phyloP scores from a whole-genome alignment of 2,797 vertebrate genomes.

The Psittacula echo region DNA sequence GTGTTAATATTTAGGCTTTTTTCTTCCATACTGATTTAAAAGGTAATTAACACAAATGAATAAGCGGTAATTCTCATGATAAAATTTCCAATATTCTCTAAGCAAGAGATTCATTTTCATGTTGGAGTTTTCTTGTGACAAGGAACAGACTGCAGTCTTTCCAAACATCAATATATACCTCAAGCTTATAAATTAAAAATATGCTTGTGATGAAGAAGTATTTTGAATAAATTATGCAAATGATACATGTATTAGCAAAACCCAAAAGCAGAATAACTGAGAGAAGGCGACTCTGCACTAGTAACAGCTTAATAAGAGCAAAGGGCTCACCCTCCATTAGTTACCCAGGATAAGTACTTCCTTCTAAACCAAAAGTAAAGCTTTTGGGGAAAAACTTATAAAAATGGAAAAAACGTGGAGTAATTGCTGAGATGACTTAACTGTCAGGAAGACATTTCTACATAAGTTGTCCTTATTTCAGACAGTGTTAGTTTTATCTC shows the following conservation, averaged over 20 bases:
- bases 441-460: neutral
- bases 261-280: neutral
- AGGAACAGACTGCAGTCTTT: neutral
- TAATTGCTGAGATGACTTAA: neutral
- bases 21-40: neutral
- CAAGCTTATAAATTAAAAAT: neutral
- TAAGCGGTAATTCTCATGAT: neutral
- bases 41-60: neutral
- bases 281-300: neutral
- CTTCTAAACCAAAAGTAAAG: neutral
- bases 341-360: neutral
- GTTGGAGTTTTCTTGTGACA: neutral
- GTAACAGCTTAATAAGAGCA: neutral
- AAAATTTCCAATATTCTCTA: neutral
- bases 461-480: neutral
- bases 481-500: neutral
- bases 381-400: neutral
- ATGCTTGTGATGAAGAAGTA: neutral
- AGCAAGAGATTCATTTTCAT: neutral
- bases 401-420: neutral
- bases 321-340: neutral
- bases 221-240: neutral
- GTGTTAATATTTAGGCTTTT: neutral
- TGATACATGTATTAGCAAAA: neutral
- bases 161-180: neutral